Evolutionary conservation across 1,140 invertebrate genomes (phyloP).

Genomic region (Akabosia matsudoensis): DNA sequence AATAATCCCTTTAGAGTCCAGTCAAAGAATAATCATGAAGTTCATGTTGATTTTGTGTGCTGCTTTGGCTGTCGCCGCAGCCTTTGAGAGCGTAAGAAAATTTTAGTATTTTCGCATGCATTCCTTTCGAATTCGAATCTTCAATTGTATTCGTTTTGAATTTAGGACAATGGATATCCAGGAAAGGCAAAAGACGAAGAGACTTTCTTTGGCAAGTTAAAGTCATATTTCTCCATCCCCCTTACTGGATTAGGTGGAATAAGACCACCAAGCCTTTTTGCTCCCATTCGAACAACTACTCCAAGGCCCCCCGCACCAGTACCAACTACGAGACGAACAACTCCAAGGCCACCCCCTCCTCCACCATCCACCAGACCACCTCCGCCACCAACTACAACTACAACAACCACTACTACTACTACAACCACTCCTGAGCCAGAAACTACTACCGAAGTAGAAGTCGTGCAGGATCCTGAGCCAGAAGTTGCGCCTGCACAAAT

Average conservation of each 20-base stretch:
- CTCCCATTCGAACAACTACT: slow-evolving; percentile 8
- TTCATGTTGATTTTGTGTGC: background rate
- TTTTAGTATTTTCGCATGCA: background rate
- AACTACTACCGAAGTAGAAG: background rate
- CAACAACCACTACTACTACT: background rate
- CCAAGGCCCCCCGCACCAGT: background rate
- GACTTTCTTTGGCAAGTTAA: background rate
- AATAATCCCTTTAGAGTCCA: no score
- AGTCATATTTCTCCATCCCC: no score
- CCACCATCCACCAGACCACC: background rate
- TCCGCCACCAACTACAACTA: background rate
- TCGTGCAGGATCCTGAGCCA: background rate
- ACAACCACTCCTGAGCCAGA: background rate
- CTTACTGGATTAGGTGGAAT: no score
- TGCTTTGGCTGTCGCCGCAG: slow-evolving; percentile 15
- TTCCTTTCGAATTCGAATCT: no score
- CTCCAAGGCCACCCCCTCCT: background rate
- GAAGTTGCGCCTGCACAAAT: background rate
- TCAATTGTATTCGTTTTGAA: no score
- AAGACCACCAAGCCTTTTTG: background rate
- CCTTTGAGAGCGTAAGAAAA: background rate
- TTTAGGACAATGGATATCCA: no score
- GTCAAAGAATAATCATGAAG: no score
- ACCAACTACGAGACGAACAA: background rate
- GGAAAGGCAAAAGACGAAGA: no score